Percentiles rank a stretch among this genome's conserved stretches.
phyloP scores from a whole-genome alignment of 2,113 vertebrate genomes.

The human region GRCh38 chr2:58855001-58855500 shows the following conservation, averaged over 20 bases:
- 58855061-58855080: conserved; percentile 58
- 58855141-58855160: conserved; percentile 74
- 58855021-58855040: conserved; percentile 69
- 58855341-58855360: not conserved
- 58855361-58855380: conserved; percentile 3
- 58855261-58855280: conserved; percentile 54
- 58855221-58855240: conserved; percentile 56
- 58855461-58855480: not conserved
- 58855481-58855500: not conserved
- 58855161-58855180: conserved; percentile 70
- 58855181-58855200: conserved; percentile 71
- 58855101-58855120: conserved; percentile 71
- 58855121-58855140: conserved; percentile 73
- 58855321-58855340: not conserved
- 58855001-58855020: conserved; percentile 67
- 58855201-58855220: conserved; percentile 73
- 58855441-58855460: not conserved
- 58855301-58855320: conserved; percentile 52
- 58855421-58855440: not conserved
- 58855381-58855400: conserved; percentile 36
- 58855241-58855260: conserved; percentile 69
- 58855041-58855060: conserved; percentile 58
- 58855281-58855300: conserved; percentile 59
- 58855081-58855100: conserved; percentile 65
- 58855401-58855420: not conserved